Evolutionary conservation across 2,888 invertebrate species (phyloP).

Genomic region (Eurytoma adleriae): DNA sequence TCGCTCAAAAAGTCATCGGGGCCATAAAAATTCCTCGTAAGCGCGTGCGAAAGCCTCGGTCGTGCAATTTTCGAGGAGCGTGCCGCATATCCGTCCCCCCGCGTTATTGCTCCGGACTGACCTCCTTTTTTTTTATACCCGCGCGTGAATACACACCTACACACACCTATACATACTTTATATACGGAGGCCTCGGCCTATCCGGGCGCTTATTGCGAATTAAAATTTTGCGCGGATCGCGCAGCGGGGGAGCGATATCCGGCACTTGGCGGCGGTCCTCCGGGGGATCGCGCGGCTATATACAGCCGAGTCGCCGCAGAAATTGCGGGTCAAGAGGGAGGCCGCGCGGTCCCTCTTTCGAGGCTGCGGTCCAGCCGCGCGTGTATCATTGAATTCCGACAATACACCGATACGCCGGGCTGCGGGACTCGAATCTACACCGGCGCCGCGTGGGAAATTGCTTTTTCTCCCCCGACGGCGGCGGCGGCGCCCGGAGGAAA

Average conservation of each 20-base stretch:
- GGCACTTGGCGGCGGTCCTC: too few species aligned
- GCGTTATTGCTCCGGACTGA: background rate
- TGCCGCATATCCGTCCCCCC: background rate
- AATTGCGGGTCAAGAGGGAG: too few species aligned
- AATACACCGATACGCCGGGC: constrained; percentile 1
- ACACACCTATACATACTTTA: too few species aligned
- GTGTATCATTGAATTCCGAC: background rate
- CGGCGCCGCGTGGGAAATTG: constrained; percentile 56
- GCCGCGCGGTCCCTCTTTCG: background rate
- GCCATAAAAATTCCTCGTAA: constrained; percentile 9
- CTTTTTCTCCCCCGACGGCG: constrained; percentile 44
- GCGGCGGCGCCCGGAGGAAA: too few species aligned
- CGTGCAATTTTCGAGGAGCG: constrained; percentile 3
- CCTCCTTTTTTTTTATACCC: too few species aligned
- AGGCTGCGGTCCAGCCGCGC: background rate
- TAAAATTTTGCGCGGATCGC: too few species aligned
- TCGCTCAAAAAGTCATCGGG: background rate
- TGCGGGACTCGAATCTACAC: constrained; percentile 53
- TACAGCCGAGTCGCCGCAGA: too few species aligned
- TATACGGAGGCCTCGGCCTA: too few species aligned
- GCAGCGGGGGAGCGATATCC: too few species aligned
- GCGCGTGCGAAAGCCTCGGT: background rate
- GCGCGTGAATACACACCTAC: too few species aligned
- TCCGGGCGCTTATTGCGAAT: too few species aligned
- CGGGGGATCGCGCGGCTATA: too few species aligned